phyloP scores from a whole-genome alignment of 2,888 invertebrate species.

The Pachydiplax longipennis region DNA sequence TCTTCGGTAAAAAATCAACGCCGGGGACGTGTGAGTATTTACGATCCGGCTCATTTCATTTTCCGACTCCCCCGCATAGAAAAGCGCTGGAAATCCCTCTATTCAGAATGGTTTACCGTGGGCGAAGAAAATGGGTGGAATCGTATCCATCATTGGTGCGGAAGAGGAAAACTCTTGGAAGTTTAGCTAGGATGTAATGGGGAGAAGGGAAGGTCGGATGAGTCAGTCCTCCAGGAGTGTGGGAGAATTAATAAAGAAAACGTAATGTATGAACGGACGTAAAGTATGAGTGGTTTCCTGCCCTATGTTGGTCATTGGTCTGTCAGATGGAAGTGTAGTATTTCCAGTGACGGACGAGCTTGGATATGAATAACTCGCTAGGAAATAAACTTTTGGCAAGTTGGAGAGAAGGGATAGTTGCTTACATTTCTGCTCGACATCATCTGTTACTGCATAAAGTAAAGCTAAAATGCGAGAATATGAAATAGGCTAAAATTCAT shows the following conservation, averaged over 20 bases:
- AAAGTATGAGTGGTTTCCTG: neutral
- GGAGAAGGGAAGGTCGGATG: neutral
- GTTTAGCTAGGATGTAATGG: neutral
- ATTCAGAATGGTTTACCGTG: neutral
- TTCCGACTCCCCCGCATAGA: neutral
- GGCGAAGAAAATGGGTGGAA: neutral
- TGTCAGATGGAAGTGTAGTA: neutral
- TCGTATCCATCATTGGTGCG: neutral
- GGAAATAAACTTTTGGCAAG: too few species aligned
- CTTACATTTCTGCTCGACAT: too few species aligned
- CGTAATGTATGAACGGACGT: neutral
- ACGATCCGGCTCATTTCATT: neutral
- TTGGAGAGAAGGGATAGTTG: too few species aligned
- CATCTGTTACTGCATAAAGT: too few species aligned
- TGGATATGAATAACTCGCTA: too few species aligned
- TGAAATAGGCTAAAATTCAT: too few species aligned
- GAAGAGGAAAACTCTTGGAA: neutral
- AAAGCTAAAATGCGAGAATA: too few species aligned
- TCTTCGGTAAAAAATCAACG: neutral
- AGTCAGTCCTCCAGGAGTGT: neutral
- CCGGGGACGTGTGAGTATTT: neutral
- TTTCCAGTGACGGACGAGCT: too few species aligned
- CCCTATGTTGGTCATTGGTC: neutral
- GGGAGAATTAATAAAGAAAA: neutral
- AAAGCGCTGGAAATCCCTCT: neutral